phyloP scores from a whole-genome alignment of 2,113 vertebrate genomes.

The Oncorhynchus gorbuscha region DNA sequence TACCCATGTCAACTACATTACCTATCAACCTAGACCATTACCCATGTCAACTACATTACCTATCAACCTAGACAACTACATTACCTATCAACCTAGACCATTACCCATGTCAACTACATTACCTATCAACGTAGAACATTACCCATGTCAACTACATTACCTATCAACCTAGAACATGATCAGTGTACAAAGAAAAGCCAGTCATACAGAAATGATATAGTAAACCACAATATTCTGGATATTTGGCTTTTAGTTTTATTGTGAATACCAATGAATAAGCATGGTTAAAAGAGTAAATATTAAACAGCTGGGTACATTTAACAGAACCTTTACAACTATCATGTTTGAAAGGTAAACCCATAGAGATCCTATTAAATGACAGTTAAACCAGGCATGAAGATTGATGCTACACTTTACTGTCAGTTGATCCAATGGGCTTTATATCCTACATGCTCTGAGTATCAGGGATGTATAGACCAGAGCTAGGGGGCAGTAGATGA shows the following conservation, averaged over 20 bases:
- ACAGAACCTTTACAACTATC: constrained; percentile 64
- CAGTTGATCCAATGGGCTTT: no score
- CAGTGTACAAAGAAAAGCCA: not conserved
- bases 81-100: not conserved
- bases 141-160: no score
- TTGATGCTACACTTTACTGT: constrained; percentile 15
- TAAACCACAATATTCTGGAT: constrained; percentile 49
- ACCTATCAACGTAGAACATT: not conserved
- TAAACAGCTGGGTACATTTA: constrained; percentile 73
- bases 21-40: no score
- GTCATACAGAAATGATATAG: not conserved
- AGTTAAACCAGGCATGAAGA: constrained; percentile 27
- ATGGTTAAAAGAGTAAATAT: constrained; percentile 77
- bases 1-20: no score
- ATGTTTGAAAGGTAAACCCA: constrained; percentile 57
- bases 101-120: not conserved
- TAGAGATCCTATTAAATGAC: constrained; percentile 9
- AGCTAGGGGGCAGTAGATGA: no score
- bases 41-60: no score
- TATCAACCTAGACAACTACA: not conserved
- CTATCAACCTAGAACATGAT: not conserved
- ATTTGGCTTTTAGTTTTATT: constrained; percentile 78
- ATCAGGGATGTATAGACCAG: no score
- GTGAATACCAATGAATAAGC: constrained; percentile 75
- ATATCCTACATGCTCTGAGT: no score